Conservation (phyloP, 1,140 invertebrate genomes). For the Meloidogyne floridensis region DNA sequence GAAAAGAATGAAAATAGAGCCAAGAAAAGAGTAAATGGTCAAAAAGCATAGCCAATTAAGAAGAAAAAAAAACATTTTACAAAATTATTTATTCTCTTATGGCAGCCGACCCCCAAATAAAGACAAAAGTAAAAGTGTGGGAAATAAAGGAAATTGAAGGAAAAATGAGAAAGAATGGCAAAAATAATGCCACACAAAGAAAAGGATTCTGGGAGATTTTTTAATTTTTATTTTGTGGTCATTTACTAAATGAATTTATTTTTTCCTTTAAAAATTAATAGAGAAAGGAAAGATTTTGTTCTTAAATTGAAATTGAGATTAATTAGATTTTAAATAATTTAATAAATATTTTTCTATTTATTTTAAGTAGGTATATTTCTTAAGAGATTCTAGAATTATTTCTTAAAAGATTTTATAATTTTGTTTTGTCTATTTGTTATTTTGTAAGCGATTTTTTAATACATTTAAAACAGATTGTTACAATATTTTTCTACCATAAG, state of each 20-base stretch:
- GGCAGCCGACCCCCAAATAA: background rate
- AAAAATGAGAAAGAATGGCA: background rate
- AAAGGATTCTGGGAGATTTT: background rate
- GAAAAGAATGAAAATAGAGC: background rate
- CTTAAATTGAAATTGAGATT: too few species aligned
- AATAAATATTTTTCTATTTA: too few species aligned
- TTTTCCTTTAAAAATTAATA: too few species aligned
- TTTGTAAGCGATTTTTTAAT: too few species aligned
- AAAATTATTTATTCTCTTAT: background rate
- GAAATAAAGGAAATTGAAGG: background rate
- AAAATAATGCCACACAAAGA: background rate
- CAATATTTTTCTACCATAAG: too few species aligned
- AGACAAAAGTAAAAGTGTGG: slow-evolving; percentile 3
- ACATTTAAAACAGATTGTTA: too few species aligned
- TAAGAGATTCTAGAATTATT: too few species aligned
- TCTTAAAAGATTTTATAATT: too few species aligned
- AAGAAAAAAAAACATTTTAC: background rate
- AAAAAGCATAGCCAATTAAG: slow-evolving; percentile 4
- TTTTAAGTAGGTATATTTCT: too few species aligned
- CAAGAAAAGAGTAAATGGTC: background rate
- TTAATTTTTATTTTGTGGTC: background rate
- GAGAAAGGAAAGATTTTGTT: too few species aligned
- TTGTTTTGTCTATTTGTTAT: too few species aligned
- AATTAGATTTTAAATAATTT: too few species aligned
- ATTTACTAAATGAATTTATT: background rate